Conservation (phyloP, 2,797 vertebrate species). For the Pipistrellus pipistrellus region DNA sequence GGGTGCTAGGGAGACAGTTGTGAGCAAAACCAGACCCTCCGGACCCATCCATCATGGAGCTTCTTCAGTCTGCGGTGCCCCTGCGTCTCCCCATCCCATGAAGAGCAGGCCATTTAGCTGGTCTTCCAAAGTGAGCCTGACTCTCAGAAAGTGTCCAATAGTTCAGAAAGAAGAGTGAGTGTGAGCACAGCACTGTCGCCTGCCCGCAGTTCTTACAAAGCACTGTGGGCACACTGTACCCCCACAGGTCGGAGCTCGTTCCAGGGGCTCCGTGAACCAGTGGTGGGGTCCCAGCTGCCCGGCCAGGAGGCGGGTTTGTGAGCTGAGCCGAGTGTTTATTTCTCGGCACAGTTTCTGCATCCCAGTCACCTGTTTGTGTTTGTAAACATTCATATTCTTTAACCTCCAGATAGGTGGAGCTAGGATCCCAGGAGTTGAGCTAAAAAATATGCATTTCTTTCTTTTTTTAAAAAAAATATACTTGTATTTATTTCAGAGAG, state of each 20-base stretch:
- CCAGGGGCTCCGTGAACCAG: rapidly evolving
- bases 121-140: too few relatives aligned
- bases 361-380: too few relatives aligned
- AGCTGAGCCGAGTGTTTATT: too few relatives aligned
- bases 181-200: too few relatives aligned
- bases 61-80: background rate
- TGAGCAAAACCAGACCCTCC: background rate
- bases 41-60: rapidly evolving
- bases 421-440: background rate
- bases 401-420: background rate
- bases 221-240: rapidly evolving
- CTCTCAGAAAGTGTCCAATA: too few relatives aligned
- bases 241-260: rapidly evolving
- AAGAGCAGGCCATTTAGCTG: background rate
- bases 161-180: too few relatives aligned
- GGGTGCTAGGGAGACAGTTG: background rate
- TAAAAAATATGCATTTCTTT: background rate
- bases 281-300: too few relatives aligned
- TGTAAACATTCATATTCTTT: background rate
- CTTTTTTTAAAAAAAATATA: background rate
- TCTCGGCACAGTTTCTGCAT: too few relatives aligned
- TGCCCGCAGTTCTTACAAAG: background rate
- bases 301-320: too few relatives aligned
- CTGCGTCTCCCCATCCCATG: background rate
- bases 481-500: background rate